Conservation (phyloP, 2,888 invertebrate genomes). For the Microctonus hyperodae region DNA sequence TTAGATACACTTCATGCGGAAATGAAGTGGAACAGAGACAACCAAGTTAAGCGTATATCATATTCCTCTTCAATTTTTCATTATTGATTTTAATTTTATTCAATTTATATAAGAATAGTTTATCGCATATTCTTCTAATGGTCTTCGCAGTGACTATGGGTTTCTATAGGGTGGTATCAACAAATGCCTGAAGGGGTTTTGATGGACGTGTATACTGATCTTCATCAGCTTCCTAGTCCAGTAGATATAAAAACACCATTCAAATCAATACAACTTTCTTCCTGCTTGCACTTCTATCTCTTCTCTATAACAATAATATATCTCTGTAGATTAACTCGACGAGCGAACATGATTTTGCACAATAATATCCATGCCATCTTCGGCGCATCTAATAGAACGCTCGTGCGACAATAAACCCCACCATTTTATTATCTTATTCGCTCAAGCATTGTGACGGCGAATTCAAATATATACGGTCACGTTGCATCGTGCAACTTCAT, state of each 20-base stretch:
- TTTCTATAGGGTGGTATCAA: slow-evolving; percentile 18
- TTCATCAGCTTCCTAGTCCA: neutral
- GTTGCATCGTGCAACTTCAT: too few relatives aligned
- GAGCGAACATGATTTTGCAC: slow-evolving; percentile 12
- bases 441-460: slow-evolving; percentile 25
- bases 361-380: slow-evolving; percentile 47
- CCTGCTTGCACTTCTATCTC: neutral
- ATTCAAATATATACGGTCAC: slow-evolving; percentile 26
- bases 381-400: slow-evolving; percentile 51
- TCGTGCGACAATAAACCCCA: slow-evolving; percentile 52
- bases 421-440: slow-evolving; percentile 45
- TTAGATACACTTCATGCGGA: slow-evolving; percentile 9
- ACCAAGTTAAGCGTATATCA: neutral
- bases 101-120: too few relatives aligned
- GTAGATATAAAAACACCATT: neutral
- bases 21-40: slow-evolving; percentile 7
- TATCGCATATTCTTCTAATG: neutral
- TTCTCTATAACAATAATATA: neutral
- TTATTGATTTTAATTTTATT: slow-evolving; percentile 1
- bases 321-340: slow-evolving; percentile 1
- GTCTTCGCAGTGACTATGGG: slow-evolving; percentile 13
- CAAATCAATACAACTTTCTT: neutral
- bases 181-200: slow-evolving; percentile 14
- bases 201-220: neutral
- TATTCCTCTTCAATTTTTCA: neutral